Base-by-base conservation (phyloP, 2,113 vertebrate species). In the Chaetodon auriga region DNA sequence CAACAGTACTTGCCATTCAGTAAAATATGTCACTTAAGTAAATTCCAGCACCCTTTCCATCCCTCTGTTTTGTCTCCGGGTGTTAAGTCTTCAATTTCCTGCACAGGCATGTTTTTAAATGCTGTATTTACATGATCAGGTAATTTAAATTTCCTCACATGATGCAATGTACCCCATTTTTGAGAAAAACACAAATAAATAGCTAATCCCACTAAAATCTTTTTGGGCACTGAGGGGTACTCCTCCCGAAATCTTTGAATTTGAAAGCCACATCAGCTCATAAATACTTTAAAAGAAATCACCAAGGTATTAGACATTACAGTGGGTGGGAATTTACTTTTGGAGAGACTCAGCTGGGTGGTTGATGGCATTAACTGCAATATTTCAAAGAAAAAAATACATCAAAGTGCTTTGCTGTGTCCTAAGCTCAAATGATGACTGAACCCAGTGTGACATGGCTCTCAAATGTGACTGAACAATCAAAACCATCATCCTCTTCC, bases 221-320 rank as follows among this genome's bases (percentile, higher is more conserved):
- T 36, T 58, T 12, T 65, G 41, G 65, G 55, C 21, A 18, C 15
- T 1, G 14, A 66, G n/a, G 1, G 46, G 81, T n/a, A 25, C 23
- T 72, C 69, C 21, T 71, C 45, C 58, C 49, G 41, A 84, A 62
- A 79, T 78, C 68, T 76, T 80, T 60, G 38, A 61, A 68, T 83
- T 68, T 78, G 7, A 87, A 84, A 79, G 21, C 25, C 46, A 55
- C 66, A 79, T 76, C 53, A 45, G 48, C 35, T 82, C 53, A 61
- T 73, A 63, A 78, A 87, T 46, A 75, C 73, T 84, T 90, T 61
- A 69, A 87, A 65, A 53, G 4, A 75, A 85, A 80, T 82, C 75
- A 48, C 58, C 2, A 23, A 58, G 71, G 82, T 55, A 80, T 86
- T 78, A 87, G 19, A 61, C 41, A 60, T 70, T 65, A 46, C 43